A percentile compares a stretch with the other conserved stretches of the same genome.
These are phyloP conservation scores for Drosophila simulans DNA, from an alignment of 1,140 invertebrate species.

Conservation along the genomic window DNA sequence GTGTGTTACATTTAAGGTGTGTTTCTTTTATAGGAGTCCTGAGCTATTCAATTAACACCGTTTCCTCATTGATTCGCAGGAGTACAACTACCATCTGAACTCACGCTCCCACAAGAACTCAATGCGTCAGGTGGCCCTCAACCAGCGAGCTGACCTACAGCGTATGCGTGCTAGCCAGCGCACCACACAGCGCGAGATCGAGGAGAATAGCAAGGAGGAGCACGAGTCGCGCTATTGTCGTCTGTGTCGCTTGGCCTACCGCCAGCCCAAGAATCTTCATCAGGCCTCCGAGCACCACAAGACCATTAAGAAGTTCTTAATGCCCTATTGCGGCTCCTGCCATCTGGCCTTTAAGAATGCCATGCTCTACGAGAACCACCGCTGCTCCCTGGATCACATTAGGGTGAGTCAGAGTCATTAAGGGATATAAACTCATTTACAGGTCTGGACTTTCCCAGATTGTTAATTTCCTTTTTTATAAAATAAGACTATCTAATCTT, in stretches of 20 bases:
- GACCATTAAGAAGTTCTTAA: slow-evolving; percentile 92
- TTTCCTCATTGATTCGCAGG: slow-evolving; percentile 75
- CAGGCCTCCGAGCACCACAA: slow-evolving; percentile 90
- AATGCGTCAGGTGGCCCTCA: slow-evolving; percentile 89
- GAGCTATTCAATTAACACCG: slow-evolving; percentile 3
- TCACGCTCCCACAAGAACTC: slow-evolving; percentile 89
- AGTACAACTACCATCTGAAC: slow-evolving; percentile 89
- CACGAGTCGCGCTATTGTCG: slow-evolving; percentile 89
- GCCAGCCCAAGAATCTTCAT: slow-evolving; percentile 90
- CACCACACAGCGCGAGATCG: slow-evolving; percentile 89
- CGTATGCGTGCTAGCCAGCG: slow-evolving; percentile 91
- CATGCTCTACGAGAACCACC: slow-evolving; percentile 92
- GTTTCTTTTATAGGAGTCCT: too few relatives aligned
- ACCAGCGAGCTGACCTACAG: slow-evolving; percentile 89
- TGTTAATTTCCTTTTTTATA: too few relatives aligned
- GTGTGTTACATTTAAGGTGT: slow-evolving; percentile 89
- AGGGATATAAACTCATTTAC: too few relatives aligned
- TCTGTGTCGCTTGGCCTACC: slow-evolving; percentile 92
- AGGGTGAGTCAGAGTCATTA: slow-evolving; percentile 86
- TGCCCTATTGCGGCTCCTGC: slow-evolving; percentile 89
- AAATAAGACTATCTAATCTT: too few relatives aligned
- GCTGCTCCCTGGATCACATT: slow-evolving; percentile 91
- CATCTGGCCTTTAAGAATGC: slow-evolving; percentile 90
- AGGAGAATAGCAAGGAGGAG: slow-evolving; percentile 88
- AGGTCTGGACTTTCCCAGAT: too few relatives aligned